Percentiles rank a stretch among this genome's conserved stretches.
phyloP scores from a whole-genome alignment of 2,888 invertebrate species.

The Tetropium fuscum region DNA sequence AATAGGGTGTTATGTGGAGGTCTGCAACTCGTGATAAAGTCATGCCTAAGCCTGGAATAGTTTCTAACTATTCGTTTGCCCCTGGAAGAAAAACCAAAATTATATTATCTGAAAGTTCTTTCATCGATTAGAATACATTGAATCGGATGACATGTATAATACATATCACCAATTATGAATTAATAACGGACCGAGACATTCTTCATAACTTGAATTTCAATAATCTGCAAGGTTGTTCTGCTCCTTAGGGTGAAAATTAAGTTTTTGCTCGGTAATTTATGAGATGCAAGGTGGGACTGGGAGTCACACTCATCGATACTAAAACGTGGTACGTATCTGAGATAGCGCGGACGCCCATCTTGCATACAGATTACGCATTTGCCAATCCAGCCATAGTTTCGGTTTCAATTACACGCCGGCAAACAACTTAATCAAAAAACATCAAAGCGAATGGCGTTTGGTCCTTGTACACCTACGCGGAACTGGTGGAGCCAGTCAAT shows the following conservation, averaged over 20 bases:
- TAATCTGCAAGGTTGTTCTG: background rate
- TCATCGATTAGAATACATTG: too few relatives aligned
- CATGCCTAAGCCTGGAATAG: too few relatives aligned
- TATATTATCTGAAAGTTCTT: too few relatives aligned
- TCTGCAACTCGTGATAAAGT: too few relatives aligned
- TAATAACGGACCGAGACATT: too few relatives aligned
- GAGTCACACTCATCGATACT: constrained; percentile 38
- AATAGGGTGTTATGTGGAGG: too few relatives aligned
- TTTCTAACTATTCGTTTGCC: too few relatives aligned
- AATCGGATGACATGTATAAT: too few relatives aligned
- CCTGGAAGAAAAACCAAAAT: too few relatives aligned
- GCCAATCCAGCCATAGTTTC: constrained; percentile 59
- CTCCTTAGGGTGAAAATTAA: background rate
- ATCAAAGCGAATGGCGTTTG: constrained; percentile 61
- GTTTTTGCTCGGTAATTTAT: constrained; percentile 37
- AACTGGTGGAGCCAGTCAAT: constrained; percentile 2
- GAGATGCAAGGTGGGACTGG: constrained; percentile 26
- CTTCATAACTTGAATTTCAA: too few relatives aligned
- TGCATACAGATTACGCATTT: constrained; percentile 65
- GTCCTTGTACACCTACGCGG: constrained; percentile 33
- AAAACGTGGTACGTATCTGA: constrained; percentile 41
- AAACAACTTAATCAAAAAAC: constrained; percentile 63
- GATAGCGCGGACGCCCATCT: constrained; percentile 52
- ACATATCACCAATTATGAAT: too few relatives aligned
- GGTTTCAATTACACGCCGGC: constrained; percentile 62